Percentiles rank a stretch among this genome's conserved stretches.
Evolutionary conservation across 53 echinoderm and acorn worm genomes (phyloP).

Genomic region (Pentamera pediparva): DNA sequence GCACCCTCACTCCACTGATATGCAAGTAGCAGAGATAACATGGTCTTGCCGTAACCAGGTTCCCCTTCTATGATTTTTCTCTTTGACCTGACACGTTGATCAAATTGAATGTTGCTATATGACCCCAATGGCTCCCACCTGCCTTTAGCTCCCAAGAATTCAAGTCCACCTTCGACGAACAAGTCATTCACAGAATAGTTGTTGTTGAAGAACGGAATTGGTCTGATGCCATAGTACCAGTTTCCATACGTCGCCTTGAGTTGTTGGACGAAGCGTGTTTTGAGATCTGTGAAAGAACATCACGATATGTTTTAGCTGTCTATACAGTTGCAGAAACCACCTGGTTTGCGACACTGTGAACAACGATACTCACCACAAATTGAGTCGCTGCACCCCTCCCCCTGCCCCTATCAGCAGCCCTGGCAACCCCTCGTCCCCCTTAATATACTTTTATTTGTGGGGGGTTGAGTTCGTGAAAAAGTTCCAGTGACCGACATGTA

Average conservation of each 20-base stretch:
- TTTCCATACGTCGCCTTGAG: constrained; percentile 9
- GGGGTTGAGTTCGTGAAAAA: too few species aligned
- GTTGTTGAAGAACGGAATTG: constrained; percentile 9
- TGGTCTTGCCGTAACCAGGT: constrained; percentile 20
- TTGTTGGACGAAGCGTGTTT: constrained; percentile 6
- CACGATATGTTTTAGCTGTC: neutral
- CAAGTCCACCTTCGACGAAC: constrained; percentile 5
- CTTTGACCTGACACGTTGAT: constrained; percentile 16
- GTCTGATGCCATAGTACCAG: constrained; percentile 18
- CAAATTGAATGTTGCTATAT: constrained; percentile 20
- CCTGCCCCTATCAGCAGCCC: too few species aligned
- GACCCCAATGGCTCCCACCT: constrained; percentile 16
- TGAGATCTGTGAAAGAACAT: constrained; percentile 8
- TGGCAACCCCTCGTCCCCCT: too few species aligned
- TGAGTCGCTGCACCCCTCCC: too few species aligned
- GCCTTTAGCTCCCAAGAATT: constrained; percentile 9
- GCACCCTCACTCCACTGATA: constrained; percentile 16
- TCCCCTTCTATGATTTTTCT: constrained; percentile 17
- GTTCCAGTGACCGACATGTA: neutral
- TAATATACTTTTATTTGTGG: too few species aligned
- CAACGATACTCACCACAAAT: too few species aligned
- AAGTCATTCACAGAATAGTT: constrained; percentile 19
- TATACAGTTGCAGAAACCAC: too few species aligned
- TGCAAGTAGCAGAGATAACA: constrained; percentile 7
- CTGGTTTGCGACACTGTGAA: too few species aligned